These are phyloP conservation scores for Ricordea florida DNA, from an alignment of 92 coral and sea anemone species.

Conservation along the genomic window DNA sequence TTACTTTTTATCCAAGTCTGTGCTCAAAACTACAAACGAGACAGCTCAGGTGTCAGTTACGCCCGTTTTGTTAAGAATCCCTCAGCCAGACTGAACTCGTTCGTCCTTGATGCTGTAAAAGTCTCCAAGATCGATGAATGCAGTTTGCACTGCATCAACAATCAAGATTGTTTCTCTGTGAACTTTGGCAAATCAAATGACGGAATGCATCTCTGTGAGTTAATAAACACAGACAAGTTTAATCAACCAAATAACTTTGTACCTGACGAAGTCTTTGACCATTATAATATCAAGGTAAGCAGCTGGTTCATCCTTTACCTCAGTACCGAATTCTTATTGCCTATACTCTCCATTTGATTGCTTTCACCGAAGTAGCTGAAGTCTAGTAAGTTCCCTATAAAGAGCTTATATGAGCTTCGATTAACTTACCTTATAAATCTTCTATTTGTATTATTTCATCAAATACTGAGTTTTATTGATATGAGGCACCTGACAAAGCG, in stretches of 20 bases:
- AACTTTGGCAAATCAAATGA: not conserved
- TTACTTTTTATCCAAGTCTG: too few relatives aligned
- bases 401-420: too few relatives aligned
- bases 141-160: not conserved
- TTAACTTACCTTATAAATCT: too few relatives aligned
- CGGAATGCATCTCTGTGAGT: conserved; percentile 9
- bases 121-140: not conserved
- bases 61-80: not conserved
- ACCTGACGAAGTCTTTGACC: not conserved
- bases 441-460: too few relatives aligned
- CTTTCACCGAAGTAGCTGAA: too few relatives aligned
- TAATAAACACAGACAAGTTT: conserved; percentile 29
- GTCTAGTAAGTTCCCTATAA: too few relatives aligned
- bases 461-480: too few relatives aligned
- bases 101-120: not conserved
- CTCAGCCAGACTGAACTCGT: not conserved
- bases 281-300: conserved; percentile 22
- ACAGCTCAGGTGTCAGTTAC: not conserved
- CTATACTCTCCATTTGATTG: too few relatives aligned
- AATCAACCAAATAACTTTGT: not conserved
- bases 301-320: not conserved
- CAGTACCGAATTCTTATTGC: not conserved
- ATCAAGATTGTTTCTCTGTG: conserved; percentile 9
- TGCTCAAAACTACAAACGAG: not conserved
- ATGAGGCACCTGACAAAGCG: too few relatives aligned